These are phyloP conservation scores for Adoxophyes honmai DNA, from an alignment of 1,140 invertebrate species.

Conservation along the genomic window DNA sequence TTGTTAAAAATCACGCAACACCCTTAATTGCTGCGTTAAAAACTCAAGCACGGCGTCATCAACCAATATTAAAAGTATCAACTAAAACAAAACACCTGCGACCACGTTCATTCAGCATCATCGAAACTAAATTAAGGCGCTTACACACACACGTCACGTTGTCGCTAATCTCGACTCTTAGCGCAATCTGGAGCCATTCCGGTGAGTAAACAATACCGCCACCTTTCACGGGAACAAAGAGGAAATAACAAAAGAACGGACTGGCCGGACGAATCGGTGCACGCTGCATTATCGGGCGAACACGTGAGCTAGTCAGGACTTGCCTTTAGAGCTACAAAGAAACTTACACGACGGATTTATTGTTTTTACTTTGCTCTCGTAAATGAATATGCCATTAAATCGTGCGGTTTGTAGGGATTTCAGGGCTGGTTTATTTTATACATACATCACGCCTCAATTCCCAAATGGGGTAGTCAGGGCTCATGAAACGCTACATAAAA, in stretches of 20 bases:
- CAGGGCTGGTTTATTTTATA: too few relatives aligned
- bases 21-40: too few relatives aligned
- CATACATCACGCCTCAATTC: too few relatives aligned
- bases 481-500: too few relatives aligned
- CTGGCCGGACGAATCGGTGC: conserved; percentile 54
- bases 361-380: too few relatives aligned
- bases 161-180: conserved; percentile 68
- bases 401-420: too few relatives aligned
- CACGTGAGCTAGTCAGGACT: conserved; percentile 42
- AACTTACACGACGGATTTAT: conserved; percentile 22
- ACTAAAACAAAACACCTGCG: background rate
- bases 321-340: conserved; percentile 37
- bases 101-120: conserved; percentile 22
- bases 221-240: conserved; percentile 67
- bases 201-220: conserved; percentile 64
- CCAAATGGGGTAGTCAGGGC: too few relatives aligned
- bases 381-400: too few relatives aligned
- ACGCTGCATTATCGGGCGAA: conserved; percentile 54
- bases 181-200: conserved; percentile 59
- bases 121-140: conserved; percentile 43
- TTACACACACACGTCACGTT: conserved; percentile 61
- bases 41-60: background rate
- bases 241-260: conserved; percentile 67
- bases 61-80: conserved; percentile 1
- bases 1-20: too few relatives aligned